These are phyloP conservation scores for Actinostola sp. DNA, from an alignment of 92 coral and sea anemone species.

Conservation along the genomic window DNA sequence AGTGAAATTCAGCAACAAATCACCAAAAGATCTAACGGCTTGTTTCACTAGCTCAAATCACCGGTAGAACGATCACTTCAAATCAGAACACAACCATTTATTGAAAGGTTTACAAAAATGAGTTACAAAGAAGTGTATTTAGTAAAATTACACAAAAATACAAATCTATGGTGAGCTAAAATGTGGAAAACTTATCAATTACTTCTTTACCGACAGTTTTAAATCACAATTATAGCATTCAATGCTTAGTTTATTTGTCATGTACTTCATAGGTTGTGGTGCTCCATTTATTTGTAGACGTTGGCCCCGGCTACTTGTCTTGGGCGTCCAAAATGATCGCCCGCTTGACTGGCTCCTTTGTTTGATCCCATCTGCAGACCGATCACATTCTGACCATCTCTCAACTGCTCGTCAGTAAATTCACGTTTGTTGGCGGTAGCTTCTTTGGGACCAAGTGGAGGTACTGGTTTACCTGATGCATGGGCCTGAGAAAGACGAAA, in stretches of 20 bases:
- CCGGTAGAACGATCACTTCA: no score
- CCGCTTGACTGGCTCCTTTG: slow-evolving; percentile 80
- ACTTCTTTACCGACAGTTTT: not conserved
- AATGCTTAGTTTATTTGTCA: not conserved
- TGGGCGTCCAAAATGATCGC: slow-evolving; percentile 82
- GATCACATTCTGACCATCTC: slow-evolving; percentile 65
- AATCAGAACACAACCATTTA: no score
- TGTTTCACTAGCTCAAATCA: no score
- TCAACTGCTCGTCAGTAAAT: slow-evolving; percentile 78
- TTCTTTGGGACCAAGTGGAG: slow-evolving; percentile 66
- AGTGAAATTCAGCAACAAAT: no score
- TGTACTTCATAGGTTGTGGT: not conserved
- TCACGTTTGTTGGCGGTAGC: slow-evolving; percentile 67
- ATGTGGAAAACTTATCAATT: no score
- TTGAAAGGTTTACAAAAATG: not conserved
- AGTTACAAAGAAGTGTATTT: no score
- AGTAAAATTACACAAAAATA: no score
- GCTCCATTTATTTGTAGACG: slow-evolving; percentile 55
- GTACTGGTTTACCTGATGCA: slow-evolving; percentile 41
- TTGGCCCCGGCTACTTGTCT: slow-evolving; percentile 77
- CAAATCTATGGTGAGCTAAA: no score
- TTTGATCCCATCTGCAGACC: slow-evolving; percentile 90
- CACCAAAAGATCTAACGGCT: no score
- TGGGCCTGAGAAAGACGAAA: slow-evolving; percentile 31
- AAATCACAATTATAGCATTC: not conserved